These are phyloP conservation scores for Atlantisia rogersi DNA, from an alignment of 2,113 vertebrate genomes.

Conservation along the genomic window DNA sequence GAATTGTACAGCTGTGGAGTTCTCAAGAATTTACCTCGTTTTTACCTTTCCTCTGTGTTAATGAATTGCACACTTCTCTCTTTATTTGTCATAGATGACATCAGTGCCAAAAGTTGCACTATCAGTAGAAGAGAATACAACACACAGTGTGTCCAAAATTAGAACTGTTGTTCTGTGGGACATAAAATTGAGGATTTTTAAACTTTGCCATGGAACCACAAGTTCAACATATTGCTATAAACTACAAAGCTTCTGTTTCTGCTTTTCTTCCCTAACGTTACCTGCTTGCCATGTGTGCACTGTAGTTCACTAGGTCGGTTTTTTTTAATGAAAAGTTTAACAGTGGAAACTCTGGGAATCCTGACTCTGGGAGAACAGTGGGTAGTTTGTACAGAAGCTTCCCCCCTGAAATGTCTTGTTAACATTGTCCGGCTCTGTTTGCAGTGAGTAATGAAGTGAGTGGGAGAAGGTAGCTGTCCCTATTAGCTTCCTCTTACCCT, in stretches of 20 bases:
- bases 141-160: neutral
- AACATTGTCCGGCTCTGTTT: neutral
- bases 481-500: neutral
- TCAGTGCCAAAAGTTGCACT: neutral
- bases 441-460: neutral
- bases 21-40: too few species aligned
- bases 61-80: neutral
- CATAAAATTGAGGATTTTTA: neutral
- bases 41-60: neutral
- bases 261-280: neutral
- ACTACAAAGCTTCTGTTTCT: neutral
- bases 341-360: neutral
- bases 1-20: neutral
- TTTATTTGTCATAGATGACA: neutral
- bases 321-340: neutral
- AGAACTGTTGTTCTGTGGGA: neutral
- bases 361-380: neutral
- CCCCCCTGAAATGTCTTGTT: neutral
- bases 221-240: neutral
- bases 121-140: neutral
- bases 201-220: neutral
- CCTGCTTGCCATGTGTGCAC: neutral
- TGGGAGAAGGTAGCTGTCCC: neutral
- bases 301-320: neutral
- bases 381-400: neutral